Evolutionary conservation across 2,113 vertebrate species (phyloP).

Genomic region (Archocentrus centrarchus): DNA sequence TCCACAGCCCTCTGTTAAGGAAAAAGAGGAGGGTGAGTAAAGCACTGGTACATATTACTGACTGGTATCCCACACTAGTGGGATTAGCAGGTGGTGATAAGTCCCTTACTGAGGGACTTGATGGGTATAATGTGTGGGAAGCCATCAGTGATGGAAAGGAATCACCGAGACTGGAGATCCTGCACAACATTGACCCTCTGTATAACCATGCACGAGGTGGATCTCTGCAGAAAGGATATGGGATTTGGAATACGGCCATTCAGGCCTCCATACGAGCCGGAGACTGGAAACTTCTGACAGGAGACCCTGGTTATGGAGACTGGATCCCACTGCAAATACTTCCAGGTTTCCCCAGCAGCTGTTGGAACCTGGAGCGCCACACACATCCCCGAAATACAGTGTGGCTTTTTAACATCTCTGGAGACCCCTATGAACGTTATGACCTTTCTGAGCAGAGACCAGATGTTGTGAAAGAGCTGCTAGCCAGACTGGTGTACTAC

Average conservation of each 20-base stretch:
- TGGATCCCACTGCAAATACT: constrained; percentile 94
- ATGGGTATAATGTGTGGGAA: constrained; percentile 92
- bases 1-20: constrained; percentile 94
- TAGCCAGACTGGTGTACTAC: constrained; percentile 88
- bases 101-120: constrained; percentile 83
- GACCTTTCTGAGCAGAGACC: constrained; percentile 89
- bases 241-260: constrained; percentile 94
- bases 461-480: constrained; percentile 88
- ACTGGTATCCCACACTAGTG: constrained; percentile 97
- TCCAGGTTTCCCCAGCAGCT: constrained; percentile 89
- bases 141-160: constrained; percentile 92
- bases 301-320: constrained; percentile 94
- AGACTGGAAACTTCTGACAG: constrained; percentile 96
- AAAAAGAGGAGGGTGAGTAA: constrained; percentile 87
- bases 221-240: constrained; percentile 88
- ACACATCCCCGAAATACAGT: constrained; percentile 81
- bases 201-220: constrained; percentile 90
- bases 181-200: constrained; percentile 96
- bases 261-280: constrained; percentile 93
- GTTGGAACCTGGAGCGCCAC: constrained; percentile 96
- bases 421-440: constrained; percentile 91
- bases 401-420: constrained; percentile 97
- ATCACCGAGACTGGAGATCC: constrained; percentile 91
- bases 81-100: constrained; percentile 88
- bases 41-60: constrained; percentile 93